Evolutionary conservation across 1,140 invertebrate species (phyloP), one percentile per base, ranked within the genome.

Genomic region (Venustaconcha ellipsiformis): DNA sequence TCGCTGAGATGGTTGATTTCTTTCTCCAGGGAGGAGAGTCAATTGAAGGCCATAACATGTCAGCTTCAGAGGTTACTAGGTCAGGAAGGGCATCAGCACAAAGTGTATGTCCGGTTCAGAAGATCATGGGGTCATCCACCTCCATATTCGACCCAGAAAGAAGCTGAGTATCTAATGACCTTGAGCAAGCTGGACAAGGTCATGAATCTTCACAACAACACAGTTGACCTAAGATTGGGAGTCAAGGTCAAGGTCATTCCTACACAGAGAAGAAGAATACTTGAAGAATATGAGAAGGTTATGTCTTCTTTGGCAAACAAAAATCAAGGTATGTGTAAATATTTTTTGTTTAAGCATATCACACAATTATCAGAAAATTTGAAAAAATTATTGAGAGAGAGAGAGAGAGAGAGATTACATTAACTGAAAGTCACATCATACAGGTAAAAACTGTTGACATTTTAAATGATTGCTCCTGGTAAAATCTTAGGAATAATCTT

Each of bases 111-210:
- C 14, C 83, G 72, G 72, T 81, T 84, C 62, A 79, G 82, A 81
- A 76, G 63, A 20, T 68, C 74, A n/a, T 76, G 68, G 67, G 85
- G 85, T 66, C 85, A 88, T 73, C 84, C 85, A 57, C 69, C 23
- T 59, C 81, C 84, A 68, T 86, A 80, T 55, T 37, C 26, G 26
- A 74, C 73, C 26, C 37, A 83, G 68, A 37, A 23, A 30, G 75
- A 84, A 55, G 77, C 80, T 63, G 74, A 73, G 15, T 26, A 75
- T 15, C n/a, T 14, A 17, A 55, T 75, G 56, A 72, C 65, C 58
- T 18, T 79, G 26, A 14, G 26, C 48, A 55, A 78, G 14, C 60
- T 80, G 4, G 59, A 62, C 62, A 67, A 71, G 55, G n/a, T 56
- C 15, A 20, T 69, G 26, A 70, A 78, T 26, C n/a, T 78, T n/a